Base-by-base conservation (phyloP, 2,888 invertebrate species). In the Lepeophtheirus nordmannii region DNA sequence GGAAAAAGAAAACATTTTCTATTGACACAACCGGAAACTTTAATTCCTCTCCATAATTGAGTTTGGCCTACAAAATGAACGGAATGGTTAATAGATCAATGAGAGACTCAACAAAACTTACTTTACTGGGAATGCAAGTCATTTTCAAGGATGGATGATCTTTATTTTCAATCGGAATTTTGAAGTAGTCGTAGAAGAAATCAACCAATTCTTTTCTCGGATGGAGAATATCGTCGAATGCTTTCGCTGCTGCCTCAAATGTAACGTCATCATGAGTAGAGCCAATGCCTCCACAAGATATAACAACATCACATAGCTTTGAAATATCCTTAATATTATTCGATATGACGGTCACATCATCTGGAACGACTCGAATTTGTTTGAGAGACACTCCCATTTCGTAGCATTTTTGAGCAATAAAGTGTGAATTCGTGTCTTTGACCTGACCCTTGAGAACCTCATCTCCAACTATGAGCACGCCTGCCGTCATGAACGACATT, bases 221-320 rank as follows among this genome's bases (percentile, higher is more conserved):
- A 11, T 68, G 17, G 37, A 60, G 17, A 17, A 23, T 23, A 61
- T 77, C 76, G 62, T 72, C 71, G 71, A 80, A 79, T 2, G 79
- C 79, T 68, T 73, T 73, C 2, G 79, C 79, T 8, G 78, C 77
- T 75, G 85, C 85, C 78, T 83, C 82, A 75, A 82, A 85, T 1
- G 86, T 86, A 71, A 84, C 77, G 74, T 86, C 86, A 75, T 86
- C 86, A 73, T 86, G 86, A 17, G 86, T 86, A 1, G 86, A 86
- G 14, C 86, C 86, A 68, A 86, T 82, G 40, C 87, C 87, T 22
- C 87, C 87, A 0, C 85, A 81, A 0, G 87, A 86, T 67, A 87
- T 78, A 10, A 87, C 86, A 75, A 82, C 81, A 58, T 81, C 80
- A 72, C 77, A 85, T 64, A 72, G 75, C 2, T 74, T 71, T 3